These are phyloP conservation scores for Anniella stebbinsi DNA, from an alignment of 2,797 vertebrate genomes.

Conservation along the genomic window DNA sequence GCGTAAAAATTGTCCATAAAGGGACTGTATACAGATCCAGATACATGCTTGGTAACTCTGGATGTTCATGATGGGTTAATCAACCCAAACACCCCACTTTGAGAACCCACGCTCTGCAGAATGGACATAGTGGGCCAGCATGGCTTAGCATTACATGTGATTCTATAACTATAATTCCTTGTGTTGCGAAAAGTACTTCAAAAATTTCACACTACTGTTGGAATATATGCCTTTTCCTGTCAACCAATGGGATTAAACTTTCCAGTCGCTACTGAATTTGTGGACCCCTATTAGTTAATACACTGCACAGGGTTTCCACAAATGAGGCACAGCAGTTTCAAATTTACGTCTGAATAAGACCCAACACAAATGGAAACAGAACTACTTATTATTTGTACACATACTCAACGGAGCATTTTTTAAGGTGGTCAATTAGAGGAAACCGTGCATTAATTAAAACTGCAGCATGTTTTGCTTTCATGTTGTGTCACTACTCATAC, in stretches of 20 bases:
- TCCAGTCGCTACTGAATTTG: neutral
- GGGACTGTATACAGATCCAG: too few species aligned
- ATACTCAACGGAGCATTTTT: neutral
- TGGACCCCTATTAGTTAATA: neutral
- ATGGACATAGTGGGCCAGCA: too few species aligned
- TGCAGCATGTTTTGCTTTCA: neutral
- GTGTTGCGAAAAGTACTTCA: too few species aligned
- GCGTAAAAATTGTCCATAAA: too few species aligned
- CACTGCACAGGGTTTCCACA: neutral
- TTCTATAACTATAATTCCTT: too few species aligned
- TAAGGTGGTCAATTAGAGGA: neutral
- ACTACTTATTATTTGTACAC: neutral
- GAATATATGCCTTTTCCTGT: neutral
- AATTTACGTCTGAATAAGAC: neutral
- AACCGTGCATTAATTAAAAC: neutral
- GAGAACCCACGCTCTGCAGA: too few species aligned
- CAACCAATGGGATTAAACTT: neutral
- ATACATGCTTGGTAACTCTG: too few species aligned
- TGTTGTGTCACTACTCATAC: neutral
- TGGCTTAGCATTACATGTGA: too few species aligned
- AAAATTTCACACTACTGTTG: too few species aligned
- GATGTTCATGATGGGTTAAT: too few species aligned
- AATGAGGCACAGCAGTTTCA: neutral
- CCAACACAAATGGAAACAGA: neutral
- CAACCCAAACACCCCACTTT: too few species aligned